Conservation (phyloP, 2,113 vertebrate species). For the Anser cygnoides region DNA sequence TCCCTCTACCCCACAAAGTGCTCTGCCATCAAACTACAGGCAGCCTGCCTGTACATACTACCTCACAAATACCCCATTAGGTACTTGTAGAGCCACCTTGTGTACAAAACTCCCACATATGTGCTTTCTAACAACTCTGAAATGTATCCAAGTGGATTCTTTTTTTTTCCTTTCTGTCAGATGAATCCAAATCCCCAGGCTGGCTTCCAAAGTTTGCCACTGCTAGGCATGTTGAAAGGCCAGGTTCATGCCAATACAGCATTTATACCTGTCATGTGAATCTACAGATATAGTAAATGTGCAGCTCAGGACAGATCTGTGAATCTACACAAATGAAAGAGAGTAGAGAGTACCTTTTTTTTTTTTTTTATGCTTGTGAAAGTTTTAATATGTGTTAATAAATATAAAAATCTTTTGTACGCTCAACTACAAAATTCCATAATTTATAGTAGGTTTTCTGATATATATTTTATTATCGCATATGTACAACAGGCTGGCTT, state of each 20-base stretch:
- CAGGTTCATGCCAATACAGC: not conserved
- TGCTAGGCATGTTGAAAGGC: not conserved
- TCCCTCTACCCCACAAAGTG: not conserved
- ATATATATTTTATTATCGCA: conserved; percentile 39
- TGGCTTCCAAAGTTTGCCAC: not conserved
- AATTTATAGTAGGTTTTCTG: conserved; percentile 50
- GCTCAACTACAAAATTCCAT: conserved; percentile 13
- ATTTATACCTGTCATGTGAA: not conserved
- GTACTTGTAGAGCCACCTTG: not conserved
- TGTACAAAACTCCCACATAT: not conserved
- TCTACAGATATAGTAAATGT: not conserved
- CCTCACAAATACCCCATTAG: not conserved
- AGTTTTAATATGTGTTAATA: conserved; percentile 34
- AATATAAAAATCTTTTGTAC: conserved; percentile 5
- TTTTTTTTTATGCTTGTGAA: not conserved
- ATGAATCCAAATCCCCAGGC: not conserved
- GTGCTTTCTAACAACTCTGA: not conserved
- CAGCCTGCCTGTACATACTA: not conserved
- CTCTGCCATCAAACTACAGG: not conserved
- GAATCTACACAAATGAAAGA: not conserved
- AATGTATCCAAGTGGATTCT: not conserved
- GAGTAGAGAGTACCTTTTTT: not conserved
- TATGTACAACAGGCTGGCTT: conserved; percentile 37
- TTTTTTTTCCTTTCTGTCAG: not conserved
- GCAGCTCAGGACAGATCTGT: not conserved